A percentile compares a stretch with the other conserved stretches of the same genome.
These are phyloP conservation scores for Peromyscus polionotus DNA, from an alignment of 2,113 vertebrate species.

Conservation along the genomic window DNA sequence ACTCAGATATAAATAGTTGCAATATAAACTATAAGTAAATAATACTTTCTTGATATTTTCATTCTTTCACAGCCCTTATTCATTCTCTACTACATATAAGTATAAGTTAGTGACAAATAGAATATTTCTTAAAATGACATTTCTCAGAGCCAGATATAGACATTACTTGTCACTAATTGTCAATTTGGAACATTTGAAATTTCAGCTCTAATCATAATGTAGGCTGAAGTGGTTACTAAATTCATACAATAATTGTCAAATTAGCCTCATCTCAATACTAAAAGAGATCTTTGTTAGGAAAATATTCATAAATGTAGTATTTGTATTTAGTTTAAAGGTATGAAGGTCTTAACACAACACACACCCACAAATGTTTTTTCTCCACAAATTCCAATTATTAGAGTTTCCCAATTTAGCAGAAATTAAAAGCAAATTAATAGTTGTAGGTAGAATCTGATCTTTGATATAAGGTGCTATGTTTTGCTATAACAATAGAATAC, in stretches of 20 bases:
- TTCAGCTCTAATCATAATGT: too few relatives aligned
- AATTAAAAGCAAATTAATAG: constrained; percentile 6
- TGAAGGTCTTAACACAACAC: neutral
- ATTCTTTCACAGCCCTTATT: neutral
- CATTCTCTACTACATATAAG: neutral
- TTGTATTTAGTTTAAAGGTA: neutral
- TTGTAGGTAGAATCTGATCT: neutral
- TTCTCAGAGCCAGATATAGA: neutral
- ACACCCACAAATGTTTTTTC: neutral
- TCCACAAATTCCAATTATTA: neutral
- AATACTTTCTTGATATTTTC: neutral
- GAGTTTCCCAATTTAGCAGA: neutral
- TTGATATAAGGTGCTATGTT: neutral
- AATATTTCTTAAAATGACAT: neutral
- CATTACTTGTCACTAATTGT: neutral
- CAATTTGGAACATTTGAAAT: neutral
- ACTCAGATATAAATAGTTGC: neutral
- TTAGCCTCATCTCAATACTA: neutral
- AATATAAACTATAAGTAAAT: neutral
- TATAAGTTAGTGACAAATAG: neutral
- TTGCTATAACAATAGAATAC: neutral
- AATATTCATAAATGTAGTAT: neutral
- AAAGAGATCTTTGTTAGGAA: neutral
- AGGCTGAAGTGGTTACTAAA: neutral
- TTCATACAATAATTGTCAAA: neutral